Percentiles rank a stretch among this genome's conserved stretches.
These are phyloP conservation scores for Chunga burmeisteri DNA, from an alignment of 2,113 vertebrate species.

Conservation along the genomic window DNA sequence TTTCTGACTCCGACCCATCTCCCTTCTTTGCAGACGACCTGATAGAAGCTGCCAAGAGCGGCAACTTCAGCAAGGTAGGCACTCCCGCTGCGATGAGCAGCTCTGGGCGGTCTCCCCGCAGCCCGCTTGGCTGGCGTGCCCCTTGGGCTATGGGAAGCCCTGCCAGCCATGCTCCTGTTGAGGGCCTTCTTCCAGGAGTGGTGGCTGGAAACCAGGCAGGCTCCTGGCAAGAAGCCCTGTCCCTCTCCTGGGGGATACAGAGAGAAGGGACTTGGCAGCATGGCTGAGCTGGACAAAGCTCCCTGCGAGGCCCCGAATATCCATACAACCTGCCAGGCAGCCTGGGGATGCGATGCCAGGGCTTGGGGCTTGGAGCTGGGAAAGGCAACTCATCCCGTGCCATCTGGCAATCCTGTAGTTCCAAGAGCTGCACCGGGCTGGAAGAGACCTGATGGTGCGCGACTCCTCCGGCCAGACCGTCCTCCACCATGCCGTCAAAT, in stretches of 20 bases:
- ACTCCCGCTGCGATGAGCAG: not conserved
- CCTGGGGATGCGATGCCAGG: not conserved
- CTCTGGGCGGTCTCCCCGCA: not conserved
- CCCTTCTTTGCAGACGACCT: conserved; percentile 72
- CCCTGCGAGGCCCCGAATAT: not conserved
- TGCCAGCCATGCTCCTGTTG: not conserved
- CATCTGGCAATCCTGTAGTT: conserved; percentile 75
- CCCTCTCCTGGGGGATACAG: fast-evolving
- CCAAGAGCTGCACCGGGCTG: conserved; percentile 84
- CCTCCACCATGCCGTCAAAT: conserved; percentile 86
- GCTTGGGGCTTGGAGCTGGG: not conserved
- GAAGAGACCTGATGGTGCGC: conserved; percentile 80
- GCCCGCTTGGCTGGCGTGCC: not conserved
- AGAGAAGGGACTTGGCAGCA: not conserved
- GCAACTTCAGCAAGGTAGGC: conserved; percentile 84
- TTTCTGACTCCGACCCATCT: conserved; percentile 14
- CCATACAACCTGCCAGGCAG: not conserved
- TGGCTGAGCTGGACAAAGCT: not conserved
- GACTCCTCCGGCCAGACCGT: conserved; percentile 83
- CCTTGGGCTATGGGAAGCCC: not conserved
- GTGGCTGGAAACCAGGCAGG: not conserved
- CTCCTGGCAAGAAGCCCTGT: not conserved
- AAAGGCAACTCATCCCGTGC: not conserved
- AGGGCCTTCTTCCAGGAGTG: not conserved
- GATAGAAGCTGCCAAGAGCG: conserved; percentile 86